phyloP scores from a whole-genome alignment of 2,888 invertebrate genomes.

The Xestobium rufovillosum region DNA sequence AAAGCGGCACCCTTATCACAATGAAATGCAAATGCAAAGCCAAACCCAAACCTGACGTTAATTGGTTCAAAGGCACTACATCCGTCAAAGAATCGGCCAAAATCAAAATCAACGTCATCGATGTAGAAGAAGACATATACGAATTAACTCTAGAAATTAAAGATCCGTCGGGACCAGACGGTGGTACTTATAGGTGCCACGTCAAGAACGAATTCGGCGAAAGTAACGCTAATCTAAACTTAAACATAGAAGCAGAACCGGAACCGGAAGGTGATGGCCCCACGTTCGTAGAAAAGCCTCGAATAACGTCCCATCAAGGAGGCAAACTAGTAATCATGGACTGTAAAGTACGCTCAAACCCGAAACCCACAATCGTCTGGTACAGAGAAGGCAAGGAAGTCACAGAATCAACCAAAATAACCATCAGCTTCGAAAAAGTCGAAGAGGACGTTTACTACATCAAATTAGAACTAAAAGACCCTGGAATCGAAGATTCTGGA shows the following conservation, averaged over 20 bases:
- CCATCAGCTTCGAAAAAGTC: conserved; percentile 61
- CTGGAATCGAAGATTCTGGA: conserved; percentile 92
- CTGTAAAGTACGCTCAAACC: conserved; percentile 69
- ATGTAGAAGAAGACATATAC: conserved; percentile 77
- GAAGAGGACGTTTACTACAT: conserved; percentile 82
- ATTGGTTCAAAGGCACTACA: conserved; percentile 90
- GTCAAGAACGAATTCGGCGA: conserved; percentile 94
- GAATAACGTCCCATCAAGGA: conserved; percentile 74
- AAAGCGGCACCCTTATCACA: conserved; percentile 91
- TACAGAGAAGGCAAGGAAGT: conserved; percentile 72
- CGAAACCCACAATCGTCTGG: conserved; percentile 78
- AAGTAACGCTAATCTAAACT: conserved; percentile 91
- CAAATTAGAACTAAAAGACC: conserved; percentile 79
- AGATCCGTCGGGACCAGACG: conserved; percentile 75
- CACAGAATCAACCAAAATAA: conserved; percentile 73
- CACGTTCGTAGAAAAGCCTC: conserved; percentile 85
- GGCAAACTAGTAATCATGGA: conserved; percentile 84
- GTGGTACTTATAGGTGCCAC: conserved; percentile 87
- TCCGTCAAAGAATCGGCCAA: conserved; percentile 78
- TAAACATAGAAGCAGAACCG: conserved; percentile 96
- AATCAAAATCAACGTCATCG: conserved; percentile 70
- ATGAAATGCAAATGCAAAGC: conserved; percentile 96
- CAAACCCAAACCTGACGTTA: conserved; percentile 88
- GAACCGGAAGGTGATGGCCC: conserved; percentile 91
- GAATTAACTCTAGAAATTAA: conserved; percentile 78